Percentiles rank a stretch among this genome's conserved stretches.
phyloP scores from a whole-genome alignment of 2,797 vertebrate genomes.

The Strix occidentalis region DNA sequence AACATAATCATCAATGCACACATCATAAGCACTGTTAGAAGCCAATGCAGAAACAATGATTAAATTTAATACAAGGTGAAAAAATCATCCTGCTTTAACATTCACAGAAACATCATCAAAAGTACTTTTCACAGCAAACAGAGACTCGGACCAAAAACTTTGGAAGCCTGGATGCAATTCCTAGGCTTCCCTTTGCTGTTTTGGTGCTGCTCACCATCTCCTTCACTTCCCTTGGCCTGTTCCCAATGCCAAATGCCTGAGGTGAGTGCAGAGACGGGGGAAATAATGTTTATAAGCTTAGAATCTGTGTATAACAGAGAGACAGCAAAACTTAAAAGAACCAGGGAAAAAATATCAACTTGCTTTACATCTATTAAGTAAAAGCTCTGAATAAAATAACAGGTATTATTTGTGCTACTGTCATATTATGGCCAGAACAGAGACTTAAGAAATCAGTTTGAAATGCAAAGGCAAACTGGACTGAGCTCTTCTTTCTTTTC shows the following conservation, averaged over 20 bases:
- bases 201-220: neutral
- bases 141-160: neutral
- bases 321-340: neutral
- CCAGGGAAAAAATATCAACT: neutral
- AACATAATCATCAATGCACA: neutral
- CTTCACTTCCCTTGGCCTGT: neutral
- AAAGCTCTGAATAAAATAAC: neutral
- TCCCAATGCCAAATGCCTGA: neutral
- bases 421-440: neutral
- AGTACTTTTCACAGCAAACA: neutral
- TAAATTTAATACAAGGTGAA: neutral
- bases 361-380: neutral
- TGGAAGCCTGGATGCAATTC: neutral
- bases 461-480: neutral
- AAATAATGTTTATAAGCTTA: neutral
- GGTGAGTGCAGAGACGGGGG: neutral
- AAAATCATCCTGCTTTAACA: neutral
- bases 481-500: neutral
- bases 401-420: neutral
- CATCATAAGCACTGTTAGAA: neutral
- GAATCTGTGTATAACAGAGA: accelerated
- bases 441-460: neutral
- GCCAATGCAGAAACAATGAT: neutral
- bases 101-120: neutral
- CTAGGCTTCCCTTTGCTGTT: neutral